A percentile compares a stretch with the other conserved stretches of the same genome.
Evolutionary conservation across 2,888 invertebrate species (phyloP).

Genomic region (Tetragonula carbonaria): DNA sequence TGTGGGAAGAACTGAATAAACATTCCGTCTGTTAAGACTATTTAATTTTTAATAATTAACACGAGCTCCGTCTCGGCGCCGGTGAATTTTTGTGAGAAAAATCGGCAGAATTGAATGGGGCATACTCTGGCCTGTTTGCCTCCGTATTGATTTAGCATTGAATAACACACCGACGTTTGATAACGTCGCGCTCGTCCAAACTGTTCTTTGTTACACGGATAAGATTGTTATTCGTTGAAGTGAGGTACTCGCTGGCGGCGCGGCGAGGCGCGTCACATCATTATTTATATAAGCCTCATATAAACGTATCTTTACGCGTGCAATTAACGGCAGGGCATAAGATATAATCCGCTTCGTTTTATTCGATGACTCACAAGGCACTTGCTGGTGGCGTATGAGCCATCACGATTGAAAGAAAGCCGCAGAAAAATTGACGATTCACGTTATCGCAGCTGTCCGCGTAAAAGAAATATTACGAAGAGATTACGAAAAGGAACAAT

Average conservation of each 20-base stretch:
- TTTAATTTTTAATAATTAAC: constrained; percentile 8
- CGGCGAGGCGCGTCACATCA: neutral
- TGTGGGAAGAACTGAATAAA: constrained; percentile 41
- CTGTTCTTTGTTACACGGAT: neutral
- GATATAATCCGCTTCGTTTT: neutral
- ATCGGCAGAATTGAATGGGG: constrained; percentile 14
- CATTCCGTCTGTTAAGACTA: constrained; percentile 5
- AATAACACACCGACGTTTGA: neutral
- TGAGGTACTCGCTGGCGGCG: no score
- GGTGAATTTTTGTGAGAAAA: constrained; percentile 2
- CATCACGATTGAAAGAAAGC: neutral
- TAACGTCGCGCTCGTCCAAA: neutral
- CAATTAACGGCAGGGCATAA: neutral
- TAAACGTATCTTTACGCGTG: neutral
- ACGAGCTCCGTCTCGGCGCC: no score
- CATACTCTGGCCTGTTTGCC: neutral
- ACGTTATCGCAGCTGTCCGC: neutral
- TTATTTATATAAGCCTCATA: constrained; percentile 10
- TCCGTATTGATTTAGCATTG: constrained; percentile 19
- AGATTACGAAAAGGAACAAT: no score
- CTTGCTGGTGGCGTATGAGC: neutral
- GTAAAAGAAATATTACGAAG: neutral
- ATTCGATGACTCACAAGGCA: neutral
- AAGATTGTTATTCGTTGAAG: neutral
- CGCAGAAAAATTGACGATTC: neutral